Evolutionary conservation across 2,113 vertebrate species (phyloP).

Genomic region (Recurvirostra avosetta): DNA sequence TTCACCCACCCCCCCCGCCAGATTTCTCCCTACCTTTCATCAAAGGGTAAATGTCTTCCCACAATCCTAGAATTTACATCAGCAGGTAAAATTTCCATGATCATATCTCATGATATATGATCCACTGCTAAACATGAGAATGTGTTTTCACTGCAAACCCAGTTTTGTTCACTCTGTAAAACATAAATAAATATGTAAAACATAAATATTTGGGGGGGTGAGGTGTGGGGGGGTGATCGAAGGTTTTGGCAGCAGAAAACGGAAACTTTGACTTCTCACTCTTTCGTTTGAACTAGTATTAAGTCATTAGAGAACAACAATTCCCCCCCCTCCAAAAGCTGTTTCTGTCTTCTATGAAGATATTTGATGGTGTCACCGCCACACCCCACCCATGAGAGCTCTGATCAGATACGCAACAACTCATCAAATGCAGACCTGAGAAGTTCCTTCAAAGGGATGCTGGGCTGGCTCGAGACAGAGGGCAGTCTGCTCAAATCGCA

Average conservation of each 20-base stretch:
- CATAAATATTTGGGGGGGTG: no score
- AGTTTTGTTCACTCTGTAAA: no score
- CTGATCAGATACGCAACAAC: neutral
- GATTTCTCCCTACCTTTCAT: neutral
- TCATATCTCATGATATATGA: neutral
- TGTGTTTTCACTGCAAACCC: no score
- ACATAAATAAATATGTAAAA: no score
- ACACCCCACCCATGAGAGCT: neutral
- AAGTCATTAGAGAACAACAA: neutral
- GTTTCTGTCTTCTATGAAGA: neutral
- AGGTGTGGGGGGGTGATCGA: fast-evolving
- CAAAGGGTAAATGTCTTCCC: neutral
- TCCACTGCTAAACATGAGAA: no score
- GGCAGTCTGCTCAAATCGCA: neutral
- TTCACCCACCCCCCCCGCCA: neutral
- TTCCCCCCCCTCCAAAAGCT: neutral
- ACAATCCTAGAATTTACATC: neutral
- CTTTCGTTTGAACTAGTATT: neutral
- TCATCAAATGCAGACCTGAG: neutral
- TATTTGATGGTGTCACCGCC: neutral
- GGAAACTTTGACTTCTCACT: neutral
- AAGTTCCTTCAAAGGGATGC: neutral
- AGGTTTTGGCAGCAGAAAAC: neutral
- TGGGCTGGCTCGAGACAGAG: neutral
- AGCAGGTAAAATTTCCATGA: neutral